These are phyloP conservation scores for Bombus soroeensis DNA, from an alignment of 1,140 invertebrate genomes.

Conservation along the genomic window DNA sequence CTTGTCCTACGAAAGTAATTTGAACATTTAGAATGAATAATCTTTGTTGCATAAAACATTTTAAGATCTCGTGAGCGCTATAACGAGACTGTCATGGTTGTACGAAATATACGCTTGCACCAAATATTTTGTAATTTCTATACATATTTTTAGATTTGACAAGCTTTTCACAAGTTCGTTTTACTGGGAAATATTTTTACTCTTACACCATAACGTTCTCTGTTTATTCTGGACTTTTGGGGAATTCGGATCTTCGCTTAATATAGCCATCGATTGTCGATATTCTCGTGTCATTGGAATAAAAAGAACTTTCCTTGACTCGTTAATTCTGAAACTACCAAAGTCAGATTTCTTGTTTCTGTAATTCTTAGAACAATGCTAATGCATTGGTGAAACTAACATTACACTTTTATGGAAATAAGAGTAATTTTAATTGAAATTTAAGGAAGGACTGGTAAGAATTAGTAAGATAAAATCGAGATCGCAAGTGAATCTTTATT, in stretches of 20 bases:
- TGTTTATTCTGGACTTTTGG: background rate
- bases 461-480: background rate
- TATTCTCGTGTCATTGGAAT: background rate
- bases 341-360: background rate
- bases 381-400: background rate
- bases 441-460: background rate
- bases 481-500: background rate
- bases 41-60: background rate
- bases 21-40: background rate
- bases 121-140: no score
- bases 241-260: background rate
- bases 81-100: background rate
- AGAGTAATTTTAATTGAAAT: no score
- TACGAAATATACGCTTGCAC: no score
- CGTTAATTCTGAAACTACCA: background rate
- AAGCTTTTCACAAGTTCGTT: background rate
- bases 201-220: background rate
- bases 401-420: background rate
- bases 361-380: background rate
- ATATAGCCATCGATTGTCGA: background rate
- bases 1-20: background rate
- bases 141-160: background rate
- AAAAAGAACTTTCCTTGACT: background rate
- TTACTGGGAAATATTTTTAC: background rate
- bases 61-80: background rate